Evolutionary conservation across 2,888 invertebrate genomes (phyloP).

Genomic region (Lymantria dispar): DNA sequence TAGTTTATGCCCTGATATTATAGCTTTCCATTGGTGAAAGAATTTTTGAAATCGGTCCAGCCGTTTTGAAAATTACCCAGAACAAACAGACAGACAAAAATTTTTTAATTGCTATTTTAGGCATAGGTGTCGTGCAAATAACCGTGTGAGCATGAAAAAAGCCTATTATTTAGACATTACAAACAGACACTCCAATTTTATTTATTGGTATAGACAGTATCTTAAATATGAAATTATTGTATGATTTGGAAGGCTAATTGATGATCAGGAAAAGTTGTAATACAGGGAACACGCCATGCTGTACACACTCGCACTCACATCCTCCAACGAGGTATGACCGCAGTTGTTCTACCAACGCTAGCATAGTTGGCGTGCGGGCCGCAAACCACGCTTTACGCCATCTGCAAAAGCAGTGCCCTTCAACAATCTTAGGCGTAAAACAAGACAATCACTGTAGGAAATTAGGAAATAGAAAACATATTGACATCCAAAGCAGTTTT

Average conservation of each 20-base stretch:
- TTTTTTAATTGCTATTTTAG: no score
- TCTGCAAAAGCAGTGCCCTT: constrained; percentile 71
- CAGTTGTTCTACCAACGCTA: constrained; percentile 81
- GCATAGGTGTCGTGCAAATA: no score
- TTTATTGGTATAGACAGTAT: no score
- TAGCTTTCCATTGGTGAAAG: no score
- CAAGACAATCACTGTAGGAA: constrained; percentile 10
- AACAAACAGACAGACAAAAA: no score
- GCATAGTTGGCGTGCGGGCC: constrained; percentile 75
- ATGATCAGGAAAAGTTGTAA: constrained; percentile 8
- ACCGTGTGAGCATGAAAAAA: no score
- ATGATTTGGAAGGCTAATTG: constrained; percentile 12
- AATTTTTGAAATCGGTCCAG: no score
- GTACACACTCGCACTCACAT: constrained; percentile 69
- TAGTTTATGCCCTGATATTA: no score
- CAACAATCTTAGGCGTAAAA: constrained; percentile 35
- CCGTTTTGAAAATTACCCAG: no score
- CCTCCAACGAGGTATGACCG: constrained; percentile 79
- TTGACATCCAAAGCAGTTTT: not conserved
- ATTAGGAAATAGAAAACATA: constrained; percentile 8
- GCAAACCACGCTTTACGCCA: constrained; percentile 74
- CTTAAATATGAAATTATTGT: constrained; percentile 7
- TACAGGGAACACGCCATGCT: constrained; percentile 45
- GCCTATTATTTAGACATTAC: no score
- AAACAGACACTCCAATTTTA: no score